phyloP scores from a whole-genome alignment of 2,888 invertebrate species.

The Dorcus hopei region DNA sequence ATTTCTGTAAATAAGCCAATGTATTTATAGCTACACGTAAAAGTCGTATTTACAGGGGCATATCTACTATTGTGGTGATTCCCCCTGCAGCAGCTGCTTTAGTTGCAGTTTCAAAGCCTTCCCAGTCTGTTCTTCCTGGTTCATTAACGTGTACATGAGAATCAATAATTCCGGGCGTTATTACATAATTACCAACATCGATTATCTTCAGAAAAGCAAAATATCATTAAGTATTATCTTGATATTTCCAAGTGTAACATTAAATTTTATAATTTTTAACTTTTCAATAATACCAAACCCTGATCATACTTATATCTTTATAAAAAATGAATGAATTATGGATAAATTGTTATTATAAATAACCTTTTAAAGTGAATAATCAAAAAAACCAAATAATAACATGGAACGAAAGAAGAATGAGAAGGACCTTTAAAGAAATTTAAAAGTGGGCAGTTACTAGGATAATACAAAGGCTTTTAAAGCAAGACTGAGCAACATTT shows the following conservation, averaged over 20 bases:
- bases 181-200: slow-evolving; percentile 52
- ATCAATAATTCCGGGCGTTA: slow-evolving; percentile 71
- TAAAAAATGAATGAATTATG: no score
- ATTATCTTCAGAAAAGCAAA: slow-evolving; percentile 36
- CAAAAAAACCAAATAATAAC: neutral
- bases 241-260: no score
- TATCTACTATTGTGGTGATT: slow-evolving; percentile 68
- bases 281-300: no score
- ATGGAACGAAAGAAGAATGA: no score
- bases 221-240: neutral
- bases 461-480: no score
- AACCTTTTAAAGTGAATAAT: no score
- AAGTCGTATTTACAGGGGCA: slow-evolving; percentile 60
- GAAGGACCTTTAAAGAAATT: no score
- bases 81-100: slow-evolving; percentile 70
- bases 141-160: slow-evolving; percentile 73
- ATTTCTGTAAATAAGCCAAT: slow-evolving; percentile 53
- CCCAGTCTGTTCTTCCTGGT: slow-evolving; percentile 70
- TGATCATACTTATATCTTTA: no score
- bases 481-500: no score
- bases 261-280: no score
- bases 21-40: neutral
- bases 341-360: no score
- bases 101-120: slow-evolving; percentile 69
- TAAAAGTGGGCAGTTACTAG: no score